phyloP scores from a whole-genome alignment of 2,888 invertebrate genomes.

The Lochmaea crataegi region DNA sequence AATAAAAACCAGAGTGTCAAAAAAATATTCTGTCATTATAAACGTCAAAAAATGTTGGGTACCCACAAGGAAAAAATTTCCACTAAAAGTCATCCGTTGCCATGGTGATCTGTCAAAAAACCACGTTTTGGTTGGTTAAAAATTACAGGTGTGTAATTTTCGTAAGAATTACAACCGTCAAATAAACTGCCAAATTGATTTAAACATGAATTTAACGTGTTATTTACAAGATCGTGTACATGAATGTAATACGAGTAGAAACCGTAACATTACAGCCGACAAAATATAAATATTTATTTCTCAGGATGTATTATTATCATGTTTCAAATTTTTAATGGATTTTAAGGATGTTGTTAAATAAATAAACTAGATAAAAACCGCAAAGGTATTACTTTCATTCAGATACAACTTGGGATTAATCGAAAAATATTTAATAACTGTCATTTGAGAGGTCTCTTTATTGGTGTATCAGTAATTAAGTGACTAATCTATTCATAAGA shows the following conservation, averaged over 20 bases:
- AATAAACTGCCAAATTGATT: background rate
- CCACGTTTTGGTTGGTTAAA: too few relatives aligned
- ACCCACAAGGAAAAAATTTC: too few relatives aligned
- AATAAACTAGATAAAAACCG: background rate
- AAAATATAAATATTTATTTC: slow-evolving; percentile 12
- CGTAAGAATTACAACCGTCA: background rate
- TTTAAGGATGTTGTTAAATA: slow-evolving; percentile 1
- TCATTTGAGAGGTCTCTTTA: too few relatives aligned
- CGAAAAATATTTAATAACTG: background rate
- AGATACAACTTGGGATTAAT: background rate
- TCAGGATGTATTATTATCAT: background rate
- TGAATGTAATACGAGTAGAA: slow-evolving; percentile 17
- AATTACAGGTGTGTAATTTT: too few relatives aligned
- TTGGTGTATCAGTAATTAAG: too few relatives aligned
- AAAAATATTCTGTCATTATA: too few relatives aligned
- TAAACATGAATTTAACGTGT: slow-evolving; percentile 6
- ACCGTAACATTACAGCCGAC: slow-evolving; percentile 5
- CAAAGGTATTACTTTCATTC: background rate
- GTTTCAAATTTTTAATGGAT: background rate
- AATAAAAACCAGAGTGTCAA: too few relatives aligned
- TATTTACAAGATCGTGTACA: slow-evolving; percentile 21
- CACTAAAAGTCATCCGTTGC: too few relatives aligned
- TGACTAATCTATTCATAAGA: too few relatives aligned
- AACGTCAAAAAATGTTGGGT: too few relatives aligned
- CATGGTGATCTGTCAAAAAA: too few relatives aligned